Conservation (phyloP, 2,888 invertebrate genomes). For the Drosophila kanekoi region DNA sequence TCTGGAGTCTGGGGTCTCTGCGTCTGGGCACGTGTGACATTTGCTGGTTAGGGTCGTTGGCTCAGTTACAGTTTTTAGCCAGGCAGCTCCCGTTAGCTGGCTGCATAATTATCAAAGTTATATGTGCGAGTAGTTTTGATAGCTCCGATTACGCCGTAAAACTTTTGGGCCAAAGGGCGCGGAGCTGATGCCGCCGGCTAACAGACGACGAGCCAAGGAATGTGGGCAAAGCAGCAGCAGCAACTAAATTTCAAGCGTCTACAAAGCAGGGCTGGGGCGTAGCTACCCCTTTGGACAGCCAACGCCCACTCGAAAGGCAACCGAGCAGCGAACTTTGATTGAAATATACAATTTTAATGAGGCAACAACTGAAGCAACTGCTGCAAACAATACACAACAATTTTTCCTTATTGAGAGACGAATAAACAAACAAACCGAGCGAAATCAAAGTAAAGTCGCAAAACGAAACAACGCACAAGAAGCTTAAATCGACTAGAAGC, state of each 20-base stretch:
- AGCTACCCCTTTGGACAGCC: conserved; percentile 27
- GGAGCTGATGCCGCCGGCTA: conserved; percentile 2
- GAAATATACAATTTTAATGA: conserved; percentile 81
- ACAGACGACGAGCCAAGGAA: conserved; percentile 8
- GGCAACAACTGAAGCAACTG: conserved; percentile 54
- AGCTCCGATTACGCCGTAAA: conserved; percentile 64
- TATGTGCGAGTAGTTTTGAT: conserved; percentile 61
- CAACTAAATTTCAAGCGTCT: neutral
- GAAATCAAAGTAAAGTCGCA: conserved; percentile 59
- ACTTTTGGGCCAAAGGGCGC: conserved; percentile 22
- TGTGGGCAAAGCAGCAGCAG: conserved; percentile 2
- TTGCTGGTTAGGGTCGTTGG: conserved; percentile 41
- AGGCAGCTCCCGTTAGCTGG: conserved; percentile 5
- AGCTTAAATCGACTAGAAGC: conserved; percentile 35
- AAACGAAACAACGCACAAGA: conserved; percentile 33
- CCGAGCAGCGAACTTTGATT: conserved; percentile 74
- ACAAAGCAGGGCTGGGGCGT: neutral
- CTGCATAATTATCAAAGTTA: conserved; percentile 73
- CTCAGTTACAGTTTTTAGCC: conserved; percentile 39
- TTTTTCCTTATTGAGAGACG: conserved; percentile 46
- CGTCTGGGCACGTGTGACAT: conserved; percentile 77
- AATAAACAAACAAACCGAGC: conserved; percentile 55
- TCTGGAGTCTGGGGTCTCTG: conserved; percentile 1
- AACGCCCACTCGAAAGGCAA: conserved; percentile 24
- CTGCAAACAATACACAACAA: conserved; percentile 51